Base-by-base conservation (phyloP, 2,888 invertebrate species). In the Stramonita haemastoma region DNA sequence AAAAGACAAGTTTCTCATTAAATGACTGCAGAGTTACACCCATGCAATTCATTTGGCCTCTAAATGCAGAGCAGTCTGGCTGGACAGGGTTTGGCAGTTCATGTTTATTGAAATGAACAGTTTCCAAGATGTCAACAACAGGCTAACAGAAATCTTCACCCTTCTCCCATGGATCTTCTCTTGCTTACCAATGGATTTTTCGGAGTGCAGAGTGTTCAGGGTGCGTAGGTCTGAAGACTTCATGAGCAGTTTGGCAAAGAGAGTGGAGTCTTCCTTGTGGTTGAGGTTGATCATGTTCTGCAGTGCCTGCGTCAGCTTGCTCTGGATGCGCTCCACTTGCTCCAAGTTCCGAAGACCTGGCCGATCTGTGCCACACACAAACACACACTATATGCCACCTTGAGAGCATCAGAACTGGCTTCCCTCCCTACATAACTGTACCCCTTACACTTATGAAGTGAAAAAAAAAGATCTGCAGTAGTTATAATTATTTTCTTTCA, bases 141-240 rank as follows among this genome's bases (percentile, higher is more conserved):
- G 8, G 46, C 46, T 46, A 46, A 46, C 46, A 46, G 46, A 46
- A 46, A 46, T 46, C 46, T 46, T 46, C 46, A 46, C 46, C 46
- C 46, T 46, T 8, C 13, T 13, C 13, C 66, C 17, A 2, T 2
- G 2, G 66, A 46, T 8, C 46, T 46, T 46, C 46, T 46, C 26
- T 6, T 46, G 26, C 94, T 87, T 91, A 95, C 95, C 99, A 89
- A 99, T 97, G 93, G 99, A 97, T 96, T 99, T 99, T 96, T 99
- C 99, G 11, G 98, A 98, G 96, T 99, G 99, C 89, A 99, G 97
- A 11, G 99, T 99, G 96, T 99, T 99, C 90, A 99, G 97, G 0
- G 99, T 99, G 92, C 99, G 97, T 95, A 99, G 97, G 96, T 99
- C 99, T 2, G 99, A 99, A 92, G 99, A 98, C 94, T 99, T 99